Evolutionary conservation across 2,888 invertebrate genomes (phyloP).

Genomic region (Luffia ferchaultella): DNA sequence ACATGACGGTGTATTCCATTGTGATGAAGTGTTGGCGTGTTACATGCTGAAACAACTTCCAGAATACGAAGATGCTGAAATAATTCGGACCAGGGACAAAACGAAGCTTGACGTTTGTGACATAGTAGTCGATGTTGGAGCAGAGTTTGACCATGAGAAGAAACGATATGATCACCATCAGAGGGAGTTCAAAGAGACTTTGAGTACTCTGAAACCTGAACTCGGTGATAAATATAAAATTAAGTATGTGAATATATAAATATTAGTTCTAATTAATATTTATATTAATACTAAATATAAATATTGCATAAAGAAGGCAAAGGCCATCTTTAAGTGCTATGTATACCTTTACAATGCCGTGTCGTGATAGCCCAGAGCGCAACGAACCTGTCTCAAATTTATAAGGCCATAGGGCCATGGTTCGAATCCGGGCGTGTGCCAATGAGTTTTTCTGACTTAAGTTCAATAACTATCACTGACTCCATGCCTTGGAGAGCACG

Average conservation of each 20-base stretch:
- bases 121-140: slow-evolving; percentile 95
- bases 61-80: slow-evolving; percentile 79
- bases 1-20: slow-evolving; percentile 88
- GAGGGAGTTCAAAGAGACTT: slow-evolving; percentile 72
- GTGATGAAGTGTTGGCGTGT: slow-evolving; percentile 95
- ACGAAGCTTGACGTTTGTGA: slow-evolving; percentile 81
- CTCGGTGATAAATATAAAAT: slow-evolving; percentile 67
- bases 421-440: no score
- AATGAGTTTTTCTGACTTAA: no score
- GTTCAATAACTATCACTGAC: no score
- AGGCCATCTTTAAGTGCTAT: no score
- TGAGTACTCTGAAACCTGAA: slow-evolving; percentile 71
- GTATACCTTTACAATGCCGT: no score
- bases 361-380: no score
- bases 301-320: no score
- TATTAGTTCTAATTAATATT: no score
- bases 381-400: no score
- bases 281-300: no score
- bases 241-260: slow-evolving; percentile 43
- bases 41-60: slow-evolving; percentile 86
- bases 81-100: slow-evolving; percentile 73
- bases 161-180: slow-evolving; percentile 96
- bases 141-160: slow-evolving; percentile 77
- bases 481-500: no score
- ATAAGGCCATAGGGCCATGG: no score